Conservation (phyloP, 2,888 invertebrate species). For the Onchidella celtica region DNA sequence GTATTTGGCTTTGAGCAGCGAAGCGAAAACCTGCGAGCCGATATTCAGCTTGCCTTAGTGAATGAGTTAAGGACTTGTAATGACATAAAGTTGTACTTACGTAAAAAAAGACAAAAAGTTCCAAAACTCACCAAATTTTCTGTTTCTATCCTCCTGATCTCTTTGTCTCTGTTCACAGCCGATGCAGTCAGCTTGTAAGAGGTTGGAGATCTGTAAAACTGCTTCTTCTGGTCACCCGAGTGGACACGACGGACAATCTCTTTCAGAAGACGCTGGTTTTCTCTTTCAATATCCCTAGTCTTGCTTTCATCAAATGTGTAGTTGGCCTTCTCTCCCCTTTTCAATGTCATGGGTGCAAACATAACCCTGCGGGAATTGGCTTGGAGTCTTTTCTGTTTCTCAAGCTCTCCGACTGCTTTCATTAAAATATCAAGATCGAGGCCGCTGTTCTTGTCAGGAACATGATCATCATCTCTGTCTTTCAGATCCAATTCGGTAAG, state of each 20-base stretch:
- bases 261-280: constrained; percentile 75
- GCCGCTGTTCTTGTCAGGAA: constrained; percentile 59
- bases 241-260: constrained; percentile 68
- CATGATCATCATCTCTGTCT: constrained; percentile 23
- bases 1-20: too few relatives aligned
- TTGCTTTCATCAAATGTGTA: constrained; percentile 69
- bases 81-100: neutral
- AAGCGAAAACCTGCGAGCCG: too few relatives aligned
- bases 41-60: too few relatives aligned
- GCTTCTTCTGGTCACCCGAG: constrained; percentile 52
- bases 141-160: constrained; percentile 82
- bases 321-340: constrained; percentile 58
- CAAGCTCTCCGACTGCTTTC: constrained; percentile 74
- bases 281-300: constrained; percentile 72
- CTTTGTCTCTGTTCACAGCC: constrained; percentile 81
- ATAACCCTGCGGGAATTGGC: constrained; percentile 67
- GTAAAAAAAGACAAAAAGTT: neutral
- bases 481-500: constrained; percentile 37
- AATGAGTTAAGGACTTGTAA: too few relatives aligned
- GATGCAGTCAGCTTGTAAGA: constrained; percentile 73
- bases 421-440: constrained; percentile 72
- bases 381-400: constrained; percentile 70
- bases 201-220: constrained; percentile 33
- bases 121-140: constrained; percentile 81
- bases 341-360: constrained; percentile 65